phyloP scores from a whole-genome alignment of 2,797 vertebrate genomes.

The Eremophila alpestris region DNA sequence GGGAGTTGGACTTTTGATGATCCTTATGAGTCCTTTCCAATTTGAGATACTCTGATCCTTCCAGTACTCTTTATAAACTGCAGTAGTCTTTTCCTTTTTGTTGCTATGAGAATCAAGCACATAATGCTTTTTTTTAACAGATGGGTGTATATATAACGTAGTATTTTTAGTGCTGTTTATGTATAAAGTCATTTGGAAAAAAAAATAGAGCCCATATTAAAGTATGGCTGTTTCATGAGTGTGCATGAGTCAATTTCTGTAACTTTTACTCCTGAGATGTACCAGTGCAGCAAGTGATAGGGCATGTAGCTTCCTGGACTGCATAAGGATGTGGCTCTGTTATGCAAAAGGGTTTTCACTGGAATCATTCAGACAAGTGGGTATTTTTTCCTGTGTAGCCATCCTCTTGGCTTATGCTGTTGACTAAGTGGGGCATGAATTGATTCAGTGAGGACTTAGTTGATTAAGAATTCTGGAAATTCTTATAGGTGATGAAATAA shows the following conservation, averaged over 20 bases:
- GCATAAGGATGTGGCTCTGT: background rate
- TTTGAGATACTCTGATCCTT: background rate
- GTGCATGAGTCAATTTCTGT: background rate
- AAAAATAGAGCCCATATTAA: background rate
- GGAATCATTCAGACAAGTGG: background rate
- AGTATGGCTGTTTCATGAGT: background rate
- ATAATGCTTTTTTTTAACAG: background rate
- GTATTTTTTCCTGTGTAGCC: background rate
- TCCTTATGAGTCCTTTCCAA: background rate
- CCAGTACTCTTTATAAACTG: background rate
- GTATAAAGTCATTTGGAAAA: background rate
- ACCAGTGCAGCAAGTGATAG: background rate
- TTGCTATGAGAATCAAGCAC: background rate
- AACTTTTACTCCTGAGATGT: background rate
- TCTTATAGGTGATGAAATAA: background rate
- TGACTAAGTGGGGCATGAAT: background rate
- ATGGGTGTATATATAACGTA: background rate
- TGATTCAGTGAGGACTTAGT: background rate
- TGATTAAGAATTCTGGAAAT: background rate
- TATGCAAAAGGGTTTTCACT: background rate
- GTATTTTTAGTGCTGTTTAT: background rate
- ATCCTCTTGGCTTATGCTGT: background rate
- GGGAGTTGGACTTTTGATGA: background rate
- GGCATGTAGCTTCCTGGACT: background rate
- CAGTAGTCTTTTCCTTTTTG: background rate